A percentile compares a stretch with the other conserved stretches of the same genome.
Conservation (phyloP, 2,113 vertebrate species). For the Pteropus alecto region DNA sequence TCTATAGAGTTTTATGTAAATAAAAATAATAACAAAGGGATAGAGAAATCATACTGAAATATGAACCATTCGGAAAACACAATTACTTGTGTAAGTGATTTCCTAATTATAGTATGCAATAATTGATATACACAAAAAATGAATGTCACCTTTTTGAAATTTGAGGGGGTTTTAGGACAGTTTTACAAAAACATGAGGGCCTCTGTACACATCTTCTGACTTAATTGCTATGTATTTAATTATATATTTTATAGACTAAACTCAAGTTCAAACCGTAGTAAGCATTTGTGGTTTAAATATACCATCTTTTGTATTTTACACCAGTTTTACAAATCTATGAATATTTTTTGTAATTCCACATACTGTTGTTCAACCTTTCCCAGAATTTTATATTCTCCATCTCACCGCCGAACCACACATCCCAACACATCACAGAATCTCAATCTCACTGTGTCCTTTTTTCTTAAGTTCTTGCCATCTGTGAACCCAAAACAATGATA, state of each 20-base stretch:
- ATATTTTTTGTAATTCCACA: background rate
- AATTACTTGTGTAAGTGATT: background rate
- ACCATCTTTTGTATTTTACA: background rate
- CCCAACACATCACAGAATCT: background rate
- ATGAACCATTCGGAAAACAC: background rate
- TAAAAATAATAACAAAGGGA: background rate
- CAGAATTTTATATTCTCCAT: background rate
- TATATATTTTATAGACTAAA: background rate
- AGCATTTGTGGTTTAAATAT: background rate
- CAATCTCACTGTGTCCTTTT: background rate
- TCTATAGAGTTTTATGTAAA: background rate
- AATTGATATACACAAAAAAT: background rate
- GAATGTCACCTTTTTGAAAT: background rate
- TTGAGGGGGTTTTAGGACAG: background rate
- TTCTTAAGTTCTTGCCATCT: background rate
- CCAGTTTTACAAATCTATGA: background rate
- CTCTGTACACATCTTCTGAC: background rate
- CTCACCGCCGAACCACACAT: background rate
- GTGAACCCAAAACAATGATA: background rate
- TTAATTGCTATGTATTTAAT: background rate
- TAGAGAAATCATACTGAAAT: background rate
- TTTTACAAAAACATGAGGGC: background rate
- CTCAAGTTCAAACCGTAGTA: background rate
- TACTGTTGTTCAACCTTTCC: background rate
- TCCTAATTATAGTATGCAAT: background rate